Conservation (phyloP, 2,888 invertebrate species). For the Sylvicola cinctus region DNA sequence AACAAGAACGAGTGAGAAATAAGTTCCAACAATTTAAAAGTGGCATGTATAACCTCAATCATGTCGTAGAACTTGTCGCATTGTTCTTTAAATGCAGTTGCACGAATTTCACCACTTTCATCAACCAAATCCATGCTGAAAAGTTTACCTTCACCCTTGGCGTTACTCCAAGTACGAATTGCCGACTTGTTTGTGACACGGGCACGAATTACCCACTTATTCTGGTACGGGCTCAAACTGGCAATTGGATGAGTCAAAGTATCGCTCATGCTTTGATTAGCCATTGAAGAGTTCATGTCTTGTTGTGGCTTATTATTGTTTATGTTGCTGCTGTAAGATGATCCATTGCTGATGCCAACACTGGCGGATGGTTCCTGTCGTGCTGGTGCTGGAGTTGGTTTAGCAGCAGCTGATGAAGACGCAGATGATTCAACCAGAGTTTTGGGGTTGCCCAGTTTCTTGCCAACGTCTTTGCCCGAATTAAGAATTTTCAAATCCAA, state of each 20-base stretch:
- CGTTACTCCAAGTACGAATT: slow-evolving; percentile 78
- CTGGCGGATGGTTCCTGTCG: no score
- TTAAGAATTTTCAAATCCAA: slow-evolving; percentile 54
- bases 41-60: slow-evolving; percentile 42
- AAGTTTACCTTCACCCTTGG: slow-evolving; percentile 79
- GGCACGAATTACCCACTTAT: slow-evolving; percentile 84
- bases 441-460: slow-evolving; percentile 62
- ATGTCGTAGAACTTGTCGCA: slow-evolving; percentile 78
- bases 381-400: slow-evolving; percentile 5
- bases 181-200: slow-evolving; percentile 64
- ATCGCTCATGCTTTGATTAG: slow-evolving; percentile 20
- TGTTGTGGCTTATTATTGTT: slow-evolving; percentile 8
- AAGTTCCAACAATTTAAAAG: slow-evolving; percentile 3
- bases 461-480: slow-evolving; percentile 47
- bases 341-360: no score
- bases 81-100: slow-evolving; percentile 72
- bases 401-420: slow-evolving; percentile 5
- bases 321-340: no score
- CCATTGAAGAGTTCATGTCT: no score
- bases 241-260: slow-evolving; percentile 41
- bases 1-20: slow-evolving; percentile 22
- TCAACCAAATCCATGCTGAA: slow-evolving; percentile 87
- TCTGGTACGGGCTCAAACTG: slow-evolving; percentile 82
- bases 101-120: slow-evolving; percentile 82
- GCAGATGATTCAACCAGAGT: slow-evolving; percentile 3